A percentile compares a stretch with the other conserved stretches of the same genome.
Conservation (phyloP, 2,113 vertebrate species). For the Chaenogobius annularis region DNA sequence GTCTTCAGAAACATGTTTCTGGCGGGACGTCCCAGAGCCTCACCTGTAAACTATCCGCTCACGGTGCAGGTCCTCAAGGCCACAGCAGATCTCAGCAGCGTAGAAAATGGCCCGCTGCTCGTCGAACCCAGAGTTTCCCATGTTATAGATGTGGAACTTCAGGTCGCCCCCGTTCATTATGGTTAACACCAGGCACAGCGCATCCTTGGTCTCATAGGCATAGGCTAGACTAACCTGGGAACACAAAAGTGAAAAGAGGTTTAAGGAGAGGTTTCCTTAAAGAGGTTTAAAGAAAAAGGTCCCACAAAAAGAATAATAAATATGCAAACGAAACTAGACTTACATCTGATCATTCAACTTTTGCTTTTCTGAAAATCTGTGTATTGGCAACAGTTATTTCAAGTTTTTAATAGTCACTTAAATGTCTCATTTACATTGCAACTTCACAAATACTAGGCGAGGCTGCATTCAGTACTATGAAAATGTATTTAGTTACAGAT, state of each 20-base stretch:
- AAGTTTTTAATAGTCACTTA: no score
- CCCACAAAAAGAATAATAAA: no score
- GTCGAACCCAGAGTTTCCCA: constrained; percentile 89
- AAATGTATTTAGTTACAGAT: no score
- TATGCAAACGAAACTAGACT: no score
- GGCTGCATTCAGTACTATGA: no score
- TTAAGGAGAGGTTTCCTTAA: no score
- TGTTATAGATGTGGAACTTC: constrained; percentile 94
- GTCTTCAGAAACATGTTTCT: background rate
- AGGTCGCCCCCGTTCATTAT: constrained; percentile 94
- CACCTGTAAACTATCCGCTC: constrained; percentile 93
- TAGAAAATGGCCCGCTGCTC: constrained; percentile 90
- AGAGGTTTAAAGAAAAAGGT: background rate
- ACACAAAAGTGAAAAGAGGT: constrained; percentile 23
- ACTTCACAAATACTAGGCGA: no score
- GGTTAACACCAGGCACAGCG: constrained; percentile 91
- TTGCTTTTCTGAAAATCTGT: no score
- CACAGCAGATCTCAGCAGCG: constrained; percentile 90
- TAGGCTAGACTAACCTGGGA: constrained; percentile 87
- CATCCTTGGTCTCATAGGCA: constrained; percentile 86
- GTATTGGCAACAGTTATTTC: no score
- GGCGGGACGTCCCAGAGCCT: constrained; percentile 1
- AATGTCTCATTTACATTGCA: no score
- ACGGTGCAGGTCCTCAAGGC: constrained; percentile 88
- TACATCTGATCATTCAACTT: no score